phyloP scores from a whole-genome alignment of 2,113 vertebrate genomes.

The Osmerus mordax region DNA sequence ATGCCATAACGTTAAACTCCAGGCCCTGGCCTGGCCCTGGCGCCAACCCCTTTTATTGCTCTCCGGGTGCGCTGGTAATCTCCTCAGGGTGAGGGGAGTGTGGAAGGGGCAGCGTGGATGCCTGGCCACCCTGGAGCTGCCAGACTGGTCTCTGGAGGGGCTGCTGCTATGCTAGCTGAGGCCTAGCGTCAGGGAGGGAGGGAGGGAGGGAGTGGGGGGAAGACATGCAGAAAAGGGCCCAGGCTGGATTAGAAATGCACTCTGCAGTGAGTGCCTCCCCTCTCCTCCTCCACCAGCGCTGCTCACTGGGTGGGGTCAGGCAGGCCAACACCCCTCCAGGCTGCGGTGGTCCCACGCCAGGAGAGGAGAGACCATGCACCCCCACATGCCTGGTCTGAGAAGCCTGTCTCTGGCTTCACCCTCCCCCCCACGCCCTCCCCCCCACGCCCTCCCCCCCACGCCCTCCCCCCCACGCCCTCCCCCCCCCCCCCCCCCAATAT shows the following conservation, averaged over 20 bases:
- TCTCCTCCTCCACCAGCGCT: too few relatives aligned
- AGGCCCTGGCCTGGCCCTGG: conserved; percentile 31
- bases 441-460: neutral
- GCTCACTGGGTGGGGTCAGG: too few relatives aligned
- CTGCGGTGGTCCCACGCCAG: too few relatives aligned
- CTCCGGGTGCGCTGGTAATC: conserved; percentile 31
- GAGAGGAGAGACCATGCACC: neutral
- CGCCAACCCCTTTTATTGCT: conserved; percentile 47
- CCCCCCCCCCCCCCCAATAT: too few relatives aligned
- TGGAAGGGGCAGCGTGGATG: conserved; percentile 9
- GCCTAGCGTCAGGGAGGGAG: too few relatives aligned
- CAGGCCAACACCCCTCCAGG: too few relatives aligned
- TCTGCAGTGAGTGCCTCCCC: too few relatives aligned
- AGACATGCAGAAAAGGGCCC: too few relatives aligned
- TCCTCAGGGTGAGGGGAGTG: conserved; percentile 7
- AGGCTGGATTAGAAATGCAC: too few relatives aligned
- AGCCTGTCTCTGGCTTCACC: neutral
- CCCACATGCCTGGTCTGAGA: neutral
- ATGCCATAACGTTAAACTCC: conserved; percentile 42
- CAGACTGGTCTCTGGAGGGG: conserved; percentile 16
- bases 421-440: neutral
- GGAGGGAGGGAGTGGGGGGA: too few relatives aligned
- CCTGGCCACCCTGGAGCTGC: conserved; percentile 12
- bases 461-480: neutral
- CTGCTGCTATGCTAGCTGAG: too few relatives aligned